These are phyloP conservation scores for Melanchra persicariae DNA, from an alignment of 2,888 invertebrate genomes.

Conservation along the genomic window DNA sequence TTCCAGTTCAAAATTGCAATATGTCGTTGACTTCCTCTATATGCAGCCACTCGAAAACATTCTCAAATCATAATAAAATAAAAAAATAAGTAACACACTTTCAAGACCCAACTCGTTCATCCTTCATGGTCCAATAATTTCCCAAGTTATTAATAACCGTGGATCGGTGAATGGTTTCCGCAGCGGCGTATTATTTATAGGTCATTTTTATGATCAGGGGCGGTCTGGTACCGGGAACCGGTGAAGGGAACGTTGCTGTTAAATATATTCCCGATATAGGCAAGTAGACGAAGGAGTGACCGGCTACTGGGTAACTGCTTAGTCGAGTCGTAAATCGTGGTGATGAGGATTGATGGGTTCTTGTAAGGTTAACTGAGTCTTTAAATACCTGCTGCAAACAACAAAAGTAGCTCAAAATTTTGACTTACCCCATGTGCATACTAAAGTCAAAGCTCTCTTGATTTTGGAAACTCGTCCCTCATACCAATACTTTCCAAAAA, in stretches of 20 bases:
- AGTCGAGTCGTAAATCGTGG: conserved; percentile 33
- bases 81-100: background rate
- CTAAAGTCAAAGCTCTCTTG: no score
- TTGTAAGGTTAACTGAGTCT: background rate
- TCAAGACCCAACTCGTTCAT: conserved; percentile 6
- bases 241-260: conserved; percentile 46
- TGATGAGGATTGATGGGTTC: background rate
- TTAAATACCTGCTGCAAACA: no score
- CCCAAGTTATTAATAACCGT: conserved; percentile 60
- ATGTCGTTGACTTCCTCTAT: background rate
- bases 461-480: no score
- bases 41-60: background rate
- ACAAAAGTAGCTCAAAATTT: no score
- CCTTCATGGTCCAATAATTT: conserved; percentile 42
- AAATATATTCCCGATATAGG: conserved; percentile 54
- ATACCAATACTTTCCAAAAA: no score
- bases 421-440: no score
- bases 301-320: conserved; percentile 11
- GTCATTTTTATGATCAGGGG: conserved; percentile 69
- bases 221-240: conserved; percentile 41
- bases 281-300: conserved; percentile 27
- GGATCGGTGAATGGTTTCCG: conserved; percentile 68
- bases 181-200: conserved; percentile 71
- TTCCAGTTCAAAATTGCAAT: background rate
- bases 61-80: background rate